Conservation (phyloP, 23 tunicate genomes). For the Aplidium turbinatum region DNA sequence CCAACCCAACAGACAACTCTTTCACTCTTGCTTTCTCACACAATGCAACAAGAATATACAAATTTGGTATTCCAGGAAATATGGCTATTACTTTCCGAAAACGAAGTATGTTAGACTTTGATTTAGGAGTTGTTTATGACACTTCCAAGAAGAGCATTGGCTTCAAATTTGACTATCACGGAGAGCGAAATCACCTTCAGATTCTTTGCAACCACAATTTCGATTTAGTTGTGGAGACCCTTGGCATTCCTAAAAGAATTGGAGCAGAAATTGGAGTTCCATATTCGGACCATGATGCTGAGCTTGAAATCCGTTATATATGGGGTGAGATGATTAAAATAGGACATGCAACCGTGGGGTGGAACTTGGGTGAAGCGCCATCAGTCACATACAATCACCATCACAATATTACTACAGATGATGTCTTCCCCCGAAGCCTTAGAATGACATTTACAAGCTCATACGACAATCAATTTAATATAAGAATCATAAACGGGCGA, state of each 20-base stretch:
- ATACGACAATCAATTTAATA: too few species aligned
- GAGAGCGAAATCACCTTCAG: constrained; percentile 31
- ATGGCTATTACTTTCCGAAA: constrained; percentile 24
- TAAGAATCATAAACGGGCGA: too few species aligned
- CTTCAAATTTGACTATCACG: constrained; percentile 44
- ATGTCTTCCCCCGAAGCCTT: constrained; percentile 22
- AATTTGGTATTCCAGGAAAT: constrained; percentile 54
- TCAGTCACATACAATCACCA: constrained; percentile 21
- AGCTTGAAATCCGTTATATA: constrained; percentile 18
- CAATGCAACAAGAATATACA: constrained; percentile 41
- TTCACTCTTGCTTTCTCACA: constrained; percentile 35
- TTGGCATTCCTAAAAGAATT: constrained; percentile 34
- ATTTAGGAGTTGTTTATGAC: constrained; percentile 52
- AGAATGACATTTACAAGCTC: too few species aligned
- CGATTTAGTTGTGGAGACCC: constrained; percentile 22
- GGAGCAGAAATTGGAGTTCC: constrained; percentile 31
- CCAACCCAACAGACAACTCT: too few species aligned
- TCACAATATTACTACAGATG: constrained; percentile 45
- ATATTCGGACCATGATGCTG: not conserved
- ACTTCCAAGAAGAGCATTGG: constrained; percentile 49
- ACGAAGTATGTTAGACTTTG: constrained; percentile 11
- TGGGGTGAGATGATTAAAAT: constrained; percentile 17
- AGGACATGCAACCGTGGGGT: constrained; percentile 15
- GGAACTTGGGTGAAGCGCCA: constrained; percentile 14
- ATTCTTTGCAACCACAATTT: constrained; percentile 54